Conservation (phyloP, 2,888 invertebrate species). For the Patella depressa region DNA sequence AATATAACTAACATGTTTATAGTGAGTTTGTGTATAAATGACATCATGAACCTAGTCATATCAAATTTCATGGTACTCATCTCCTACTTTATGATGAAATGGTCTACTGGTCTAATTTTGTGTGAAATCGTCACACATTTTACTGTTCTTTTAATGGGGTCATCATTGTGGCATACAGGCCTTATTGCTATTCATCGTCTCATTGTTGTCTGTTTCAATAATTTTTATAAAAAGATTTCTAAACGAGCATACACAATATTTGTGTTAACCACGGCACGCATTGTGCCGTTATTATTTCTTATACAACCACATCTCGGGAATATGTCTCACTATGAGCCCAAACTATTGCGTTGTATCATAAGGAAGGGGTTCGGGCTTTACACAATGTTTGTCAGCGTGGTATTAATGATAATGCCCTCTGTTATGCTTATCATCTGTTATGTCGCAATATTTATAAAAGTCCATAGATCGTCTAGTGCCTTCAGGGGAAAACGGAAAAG, state of each 20-base stretch:
- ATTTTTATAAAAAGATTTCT: conserved; percentile 66
- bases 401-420: conserved; percentile 68
- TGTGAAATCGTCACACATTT: conserved; percentile 67
- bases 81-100: conserved; percentile 62
- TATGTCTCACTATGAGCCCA: conserved; percentile 65
- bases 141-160: conserved; percentile 65
- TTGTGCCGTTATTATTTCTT: conserved; percentile 63
- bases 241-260: conserved; percentile 65
- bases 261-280: conserved; percentile 63
- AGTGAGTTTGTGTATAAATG: conserved; percentile 67
- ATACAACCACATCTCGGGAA: conserved; percentile 63
- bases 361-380: conserved; percentile 61
- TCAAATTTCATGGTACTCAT: conserved; percentile 64
- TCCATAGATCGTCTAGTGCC: conserved; percentile 60
- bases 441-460: conserved; percentile 66
- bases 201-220: conserved; percentile 67
- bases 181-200: conserved; percentile 68
- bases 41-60: conserved; percentile 62
- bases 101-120: conserved; percentile 60
- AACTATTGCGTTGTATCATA: conserved; percentile 64
- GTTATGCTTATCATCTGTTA: conserved; percentile 66
- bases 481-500: conserved; percentile 57
- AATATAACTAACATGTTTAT: conserved; percentile 69
- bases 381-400: conserved; percentile 62
- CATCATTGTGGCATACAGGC: conserved; percentile 68